These are phyloP conservation scores for Amphipyra berbera DNA, from an alignment of 2,888 invertebrate genomes.

Conservation along the genomic window DNA sequence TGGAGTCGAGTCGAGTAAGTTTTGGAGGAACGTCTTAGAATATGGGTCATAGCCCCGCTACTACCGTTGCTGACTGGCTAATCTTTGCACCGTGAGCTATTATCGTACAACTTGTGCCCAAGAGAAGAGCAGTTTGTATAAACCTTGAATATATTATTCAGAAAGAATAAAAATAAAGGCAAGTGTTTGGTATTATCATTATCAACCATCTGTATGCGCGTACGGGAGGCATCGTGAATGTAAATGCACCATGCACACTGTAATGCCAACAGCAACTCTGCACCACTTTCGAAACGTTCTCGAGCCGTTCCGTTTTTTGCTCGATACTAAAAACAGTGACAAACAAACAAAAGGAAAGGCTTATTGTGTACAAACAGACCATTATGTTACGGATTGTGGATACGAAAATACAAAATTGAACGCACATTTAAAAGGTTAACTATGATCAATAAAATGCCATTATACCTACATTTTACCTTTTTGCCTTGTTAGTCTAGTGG, in stretches of 20 bases:
- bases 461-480: background rate
- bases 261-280: slow-evolving; percentile 24
- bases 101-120: too few species aligned
- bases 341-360: slow-evolving; percentile 49
- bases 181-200: background rate
- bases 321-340: slow-evolving; percentile 47
- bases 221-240: background rate
- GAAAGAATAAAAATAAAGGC: background rate
- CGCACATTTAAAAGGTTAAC: slow-evolving; percentile 7
- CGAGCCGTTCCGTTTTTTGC: slow-evolving; percentile 30
- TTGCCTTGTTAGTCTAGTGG: too few species aligned
- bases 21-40: too few species aligned
- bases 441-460: background rate
- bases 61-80: too few species aligned
- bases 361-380: slow-evolving; percentile 39
- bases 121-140: too few species aligned
- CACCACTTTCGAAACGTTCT: slow-evolving; percentile 41
- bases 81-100: too few species aligned
- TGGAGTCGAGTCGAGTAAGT: too few species aligned
- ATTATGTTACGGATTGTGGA: slow-evolving; percentile 16
- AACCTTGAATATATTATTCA: too few species aligned
- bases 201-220: background rate
- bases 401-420: too few species aligned
- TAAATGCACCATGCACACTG: too few species aligned
- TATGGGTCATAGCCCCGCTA: too few species aligned